Evolutionary conservation across 2,797 vertebrate genomes (phyloP).

Genomic region (Forpus xanthops): DNA sequence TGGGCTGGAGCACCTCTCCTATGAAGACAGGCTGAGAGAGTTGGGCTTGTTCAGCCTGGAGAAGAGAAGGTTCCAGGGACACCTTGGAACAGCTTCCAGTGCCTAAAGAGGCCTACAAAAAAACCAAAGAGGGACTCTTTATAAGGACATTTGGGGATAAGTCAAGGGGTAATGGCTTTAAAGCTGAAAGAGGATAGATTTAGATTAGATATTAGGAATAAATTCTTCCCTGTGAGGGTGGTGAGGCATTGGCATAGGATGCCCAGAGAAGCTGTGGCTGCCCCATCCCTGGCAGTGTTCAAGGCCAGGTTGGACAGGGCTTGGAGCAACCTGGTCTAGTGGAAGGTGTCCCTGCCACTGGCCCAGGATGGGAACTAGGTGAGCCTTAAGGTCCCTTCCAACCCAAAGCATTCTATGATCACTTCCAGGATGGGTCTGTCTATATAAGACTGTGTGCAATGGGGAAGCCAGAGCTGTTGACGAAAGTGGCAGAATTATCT

Average conservation of each 20-base stretch:
- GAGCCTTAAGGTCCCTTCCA: not conserved
- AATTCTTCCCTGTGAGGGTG: not conserved
- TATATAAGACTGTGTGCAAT: fast-evolving
- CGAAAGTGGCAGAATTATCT: not conserved
- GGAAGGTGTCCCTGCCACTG: not conserved
- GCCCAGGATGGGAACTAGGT: not conserved
- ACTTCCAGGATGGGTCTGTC: not conserved
- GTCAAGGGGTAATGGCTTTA: not conserved
- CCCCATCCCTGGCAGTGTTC: not conserved
- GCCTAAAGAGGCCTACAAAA: not conserved
- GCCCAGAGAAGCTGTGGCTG: not conserved
- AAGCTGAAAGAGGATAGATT: not conserved
- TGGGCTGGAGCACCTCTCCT: not conserved
- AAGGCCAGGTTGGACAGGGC: not conserved
- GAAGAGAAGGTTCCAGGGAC: not conserved
- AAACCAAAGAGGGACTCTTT: not conserved
- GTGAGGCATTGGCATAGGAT: fast-evolving
- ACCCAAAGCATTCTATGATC: not conserved
- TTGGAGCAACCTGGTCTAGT: not conserved
- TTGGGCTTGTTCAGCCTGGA: not conserved
- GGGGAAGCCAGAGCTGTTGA: not conserved
- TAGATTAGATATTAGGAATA: not conserved
- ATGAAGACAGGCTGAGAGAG: not conserved
- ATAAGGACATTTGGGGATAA: not conserved
- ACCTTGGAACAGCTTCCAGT: not conserved